Evolutionary conservation across 2,888 invertebrate species (phyloP).

Genomic region (Diarsia brunnea): DNA sequence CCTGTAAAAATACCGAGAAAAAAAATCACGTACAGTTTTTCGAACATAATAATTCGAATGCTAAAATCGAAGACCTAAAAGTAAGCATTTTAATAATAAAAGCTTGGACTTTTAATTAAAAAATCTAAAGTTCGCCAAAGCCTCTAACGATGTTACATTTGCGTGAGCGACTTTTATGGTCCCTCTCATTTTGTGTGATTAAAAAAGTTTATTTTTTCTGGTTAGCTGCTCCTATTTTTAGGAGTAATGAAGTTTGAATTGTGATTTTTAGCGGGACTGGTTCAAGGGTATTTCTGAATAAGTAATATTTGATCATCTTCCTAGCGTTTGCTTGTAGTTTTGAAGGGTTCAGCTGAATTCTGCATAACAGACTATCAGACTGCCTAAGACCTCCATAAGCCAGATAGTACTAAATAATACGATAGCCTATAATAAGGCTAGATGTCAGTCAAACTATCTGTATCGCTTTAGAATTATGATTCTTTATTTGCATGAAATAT

Average conservation of each 20-base stretch:
- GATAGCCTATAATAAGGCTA: too few relatives aligned
- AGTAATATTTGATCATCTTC: neutral
- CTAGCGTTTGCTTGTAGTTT: too few relatives aligned
- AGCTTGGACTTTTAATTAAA: conserved; percentile 67
- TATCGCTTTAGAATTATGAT: too few relatives aligned
- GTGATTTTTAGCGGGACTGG: conserved; percentile 29
- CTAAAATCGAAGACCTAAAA: conserved; percentile 61
- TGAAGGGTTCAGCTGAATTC: too few relatives aligned
- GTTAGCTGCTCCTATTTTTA: conserved; percentile 50
- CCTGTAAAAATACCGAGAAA: neutral
- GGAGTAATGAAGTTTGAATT: conserved; percentile 50
- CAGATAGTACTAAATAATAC: too few relatives aligned
- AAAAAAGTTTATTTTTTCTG: conserved; percentile 66
- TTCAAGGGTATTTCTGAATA: conserved; percentile 1
- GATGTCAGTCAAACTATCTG: too few relatives aligned
- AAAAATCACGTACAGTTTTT: neutral
- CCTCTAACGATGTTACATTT: conserved; percentile 68
- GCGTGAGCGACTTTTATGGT: conserved; percentile 61
- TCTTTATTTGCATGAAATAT: too few relatives aligned
- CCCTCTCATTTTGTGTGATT: conserved; percentile 66
- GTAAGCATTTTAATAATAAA: conserved; percentile 65
- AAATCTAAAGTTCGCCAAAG: conserved; percentile 66
- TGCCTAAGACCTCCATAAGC: too few relatives aligned
- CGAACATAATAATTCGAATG: conserved; percentile 30
- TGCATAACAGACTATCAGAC: too few relatives aligned